Conservation (phyloP, 2,113 vertebrate genomes). For the Mirounga angustirostris region DNA sequence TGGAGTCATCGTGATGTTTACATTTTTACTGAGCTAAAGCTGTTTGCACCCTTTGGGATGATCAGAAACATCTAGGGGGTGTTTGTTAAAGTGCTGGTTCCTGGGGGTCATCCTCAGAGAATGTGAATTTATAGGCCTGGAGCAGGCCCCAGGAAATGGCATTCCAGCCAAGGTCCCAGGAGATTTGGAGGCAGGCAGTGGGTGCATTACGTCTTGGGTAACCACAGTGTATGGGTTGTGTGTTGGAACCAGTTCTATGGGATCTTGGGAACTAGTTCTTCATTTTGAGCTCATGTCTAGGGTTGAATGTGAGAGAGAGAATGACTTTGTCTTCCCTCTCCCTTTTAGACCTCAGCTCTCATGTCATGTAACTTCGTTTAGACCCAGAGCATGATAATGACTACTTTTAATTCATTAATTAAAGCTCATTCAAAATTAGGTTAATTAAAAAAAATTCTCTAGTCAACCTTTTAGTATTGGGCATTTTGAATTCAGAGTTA, state of each 20-base stretch:
- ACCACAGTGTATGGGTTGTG: no score
- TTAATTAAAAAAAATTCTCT: neutral
- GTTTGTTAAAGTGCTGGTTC: neutral
- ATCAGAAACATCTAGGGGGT: neutral
- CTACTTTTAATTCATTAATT: conserved; percentile 5
- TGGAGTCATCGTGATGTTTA: neutral
- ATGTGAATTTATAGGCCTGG: neutral
- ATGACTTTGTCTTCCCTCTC: neutral
- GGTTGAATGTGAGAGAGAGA: neutral
- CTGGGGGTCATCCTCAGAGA: neutral
- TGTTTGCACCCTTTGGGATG: neutral
- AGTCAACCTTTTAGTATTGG: conserved; percentile 30
- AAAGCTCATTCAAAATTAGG: conserved; percentile 2
- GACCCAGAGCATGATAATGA: neutral
- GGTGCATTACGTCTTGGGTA: neutral
- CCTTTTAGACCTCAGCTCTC: neutral
- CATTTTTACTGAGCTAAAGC: neutral
- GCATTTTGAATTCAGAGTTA: conserved; percentile 65
- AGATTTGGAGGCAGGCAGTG: neutral
- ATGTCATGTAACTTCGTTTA: neutral
- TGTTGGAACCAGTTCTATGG: neutral
- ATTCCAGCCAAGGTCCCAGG: neutral
- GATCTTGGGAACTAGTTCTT: neutral
- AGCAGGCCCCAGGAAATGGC: neutral
- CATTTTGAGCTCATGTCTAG: neutral